A percentile compares a stretch with the other conserved stretches of the same genome.
Evolutionary conservation across 2,797 vertebrate genomes (phyloP).

Genomic region (Lophius americanus): DNA sequence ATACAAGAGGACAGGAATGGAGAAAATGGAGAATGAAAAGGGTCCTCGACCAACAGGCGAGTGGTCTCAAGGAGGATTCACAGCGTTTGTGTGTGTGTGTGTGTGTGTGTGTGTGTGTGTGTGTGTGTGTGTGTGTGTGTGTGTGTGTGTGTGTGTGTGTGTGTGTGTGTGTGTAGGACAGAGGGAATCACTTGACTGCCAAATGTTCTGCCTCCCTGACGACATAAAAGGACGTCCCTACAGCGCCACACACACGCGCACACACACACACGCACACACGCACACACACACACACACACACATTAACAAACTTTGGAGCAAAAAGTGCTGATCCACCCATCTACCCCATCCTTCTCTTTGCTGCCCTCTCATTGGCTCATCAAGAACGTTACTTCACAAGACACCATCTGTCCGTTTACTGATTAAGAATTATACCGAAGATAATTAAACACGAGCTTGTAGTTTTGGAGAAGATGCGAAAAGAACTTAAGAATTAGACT

Average conservation of each 20-base stretch:
- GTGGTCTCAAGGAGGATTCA: conserved; percentile 47
- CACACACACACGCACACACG: not conserved
- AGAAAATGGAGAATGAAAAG: not conserved
- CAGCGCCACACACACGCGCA: accelerated
- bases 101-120: not conserved
- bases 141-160: too few species aligned
- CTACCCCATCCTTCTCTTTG: too few species aligned
- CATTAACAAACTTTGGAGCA: not conserved
- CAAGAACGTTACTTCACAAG: too few species aligned
- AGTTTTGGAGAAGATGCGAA: too few species aligned
- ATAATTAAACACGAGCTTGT: too few species aligned
- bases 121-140: conserved; percentile 1
- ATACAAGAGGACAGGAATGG: not conserved
- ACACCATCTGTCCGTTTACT: too few species aligned
- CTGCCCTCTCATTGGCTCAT: too few species aligned
- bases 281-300: not conserved
- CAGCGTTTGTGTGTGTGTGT: not conserved
- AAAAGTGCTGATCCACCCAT: conserved; percentile 33
- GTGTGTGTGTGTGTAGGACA: conserved; percentile 8
- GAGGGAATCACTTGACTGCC: conserved; percentile 16
- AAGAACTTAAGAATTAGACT: too few species aligned
- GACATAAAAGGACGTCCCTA: conserved; percentile 3
- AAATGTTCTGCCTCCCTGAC: conserved; percentile 12
- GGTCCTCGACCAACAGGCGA: conserved; percentile 29
- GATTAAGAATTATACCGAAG: too few species aligned